Conservation (phyloP, 2,113 vertebrate genomes). For the Lampris incognitus region DNA sequence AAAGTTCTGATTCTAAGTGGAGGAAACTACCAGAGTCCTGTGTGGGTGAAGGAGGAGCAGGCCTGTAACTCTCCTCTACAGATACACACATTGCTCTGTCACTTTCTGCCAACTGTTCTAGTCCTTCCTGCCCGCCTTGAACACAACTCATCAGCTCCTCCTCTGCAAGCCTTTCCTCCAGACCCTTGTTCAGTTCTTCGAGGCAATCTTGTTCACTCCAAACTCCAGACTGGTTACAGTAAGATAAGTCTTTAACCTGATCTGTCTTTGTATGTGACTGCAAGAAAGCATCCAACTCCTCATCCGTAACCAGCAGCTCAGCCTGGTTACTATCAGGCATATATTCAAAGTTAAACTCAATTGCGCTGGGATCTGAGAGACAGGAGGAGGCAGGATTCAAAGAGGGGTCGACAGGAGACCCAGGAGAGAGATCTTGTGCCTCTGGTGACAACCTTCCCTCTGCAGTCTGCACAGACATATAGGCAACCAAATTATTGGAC, state of each 20-base stretch:
- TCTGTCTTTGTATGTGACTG: slow-evolving; percentile 79
- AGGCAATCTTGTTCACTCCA: slow-evolving; percentile 47
- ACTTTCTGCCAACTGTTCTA: slow-evolving; percentile 66
- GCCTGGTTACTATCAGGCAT: slow-evolving; percentile 84
- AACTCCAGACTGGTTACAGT: slow-evolving; percentile 27
- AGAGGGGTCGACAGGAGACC: slow-evolving; percentile 11
- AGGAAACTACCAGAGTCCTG: slow-evolving; percentile 55
- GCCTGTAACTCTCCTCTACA: slow-evolving; percentile 50
- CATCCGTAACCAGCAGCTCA: slow-evolving; percentile 86
- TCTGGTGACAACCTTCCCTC: slow-evolving; percentile 57
- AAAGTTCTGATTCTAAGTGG: slow-evolving; percentile 64
- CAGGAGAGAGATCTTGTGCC: slow-evolving; percentile 28
- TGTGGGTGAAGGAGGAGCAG: slow-evolving; percentile 47
- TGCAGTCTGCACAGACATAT: slow-evolving; percentile 31
- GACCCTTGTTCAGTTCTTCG: slow-evolving; percentile 46
- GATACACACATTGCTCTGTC: slow-evolving; percentile 54
- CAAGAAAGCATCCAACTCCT: slow-evolving; percentile 94
- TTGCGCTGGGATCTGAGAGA: slow-evolving; percentile 55
- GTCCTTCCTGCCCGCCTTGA: slow-evolving; percentile 12
- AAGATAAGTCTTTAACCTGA: slow-evolving; percentile 22
- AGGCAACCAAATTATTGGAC: background rate
- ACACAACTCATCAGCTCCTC: slow-evolving; percentile 57
- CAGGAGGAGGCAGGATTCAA: slow-evolving; percentile 33
- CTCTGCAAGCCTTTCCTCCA: slow-evolving; percentile 44
- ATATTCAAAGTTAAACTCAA: slow-evolving; percentile 80